Conservation (phyloP, 2,797 vertebrate species). For the Erpetoichthys calabaricus region DNA sequence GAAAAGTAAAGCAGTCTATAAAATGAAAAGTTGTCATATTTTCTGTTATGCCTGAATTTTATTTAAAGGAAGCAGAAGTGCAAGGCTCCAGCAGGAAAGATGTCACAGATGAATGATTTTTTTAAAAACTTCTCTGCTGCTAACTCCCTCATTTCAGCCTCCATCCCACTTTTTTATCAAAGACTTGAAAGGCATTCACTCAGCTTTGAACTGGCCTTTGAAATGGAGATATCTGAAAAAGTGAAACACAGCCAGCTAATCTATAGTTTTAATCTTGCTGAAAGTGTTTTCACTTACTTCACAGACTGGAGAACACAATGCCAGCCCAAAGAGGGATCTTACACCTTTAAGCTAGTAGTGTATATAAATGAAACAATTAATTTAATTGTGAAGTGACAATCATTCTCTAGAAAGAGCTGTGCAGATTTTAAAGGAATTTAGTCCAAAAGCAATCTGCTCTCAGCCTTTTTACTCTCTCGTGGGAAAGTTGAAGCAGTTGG, state of each 20-base stretch:
- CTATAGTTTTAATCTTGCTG: not conserved
- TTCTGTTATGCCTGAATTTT: no score
- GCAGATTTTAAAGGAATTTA: no score
- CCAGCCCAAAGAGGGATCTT: not conserved
- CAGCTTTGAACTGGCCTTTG: not conserved
- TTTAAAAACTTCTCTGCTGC: no score
- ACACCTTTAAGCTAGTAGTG: slow-evolving; percentile 1
- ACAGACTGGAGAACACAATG: not conserved
- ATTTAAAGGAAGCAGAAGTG: not conserved
- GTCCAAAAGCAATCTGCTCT: no score
- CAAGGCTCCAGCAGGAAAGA: not conserved
- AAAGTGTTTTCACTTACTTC: slow-evolving; percentile 1
- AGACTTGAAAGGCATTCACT: slow-evolving; percentile 5
- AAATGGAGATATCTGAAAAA: slow-evolving; percentile 5
- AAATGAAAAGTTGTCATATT: no score
- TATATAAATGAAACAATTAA: not conserved
- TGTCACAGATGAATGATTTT: not conserved
- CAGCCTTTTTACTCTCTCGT: no score
- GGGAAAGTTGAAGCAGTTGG: no score
- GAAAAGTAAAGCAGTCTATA: no score
- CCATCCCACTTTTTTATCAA: not conserved
- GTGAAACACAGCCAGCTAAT: slow-evolving; percentile 1
- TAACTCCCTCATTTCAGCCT: not conserved
- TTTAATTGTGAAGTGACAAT: not conserved
- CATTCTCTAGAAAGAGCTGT: no score